Evolutionary conservation across 2,797 vertebrate species (phyloP).

Genomic region (Sebastes iracundus): DNA sequence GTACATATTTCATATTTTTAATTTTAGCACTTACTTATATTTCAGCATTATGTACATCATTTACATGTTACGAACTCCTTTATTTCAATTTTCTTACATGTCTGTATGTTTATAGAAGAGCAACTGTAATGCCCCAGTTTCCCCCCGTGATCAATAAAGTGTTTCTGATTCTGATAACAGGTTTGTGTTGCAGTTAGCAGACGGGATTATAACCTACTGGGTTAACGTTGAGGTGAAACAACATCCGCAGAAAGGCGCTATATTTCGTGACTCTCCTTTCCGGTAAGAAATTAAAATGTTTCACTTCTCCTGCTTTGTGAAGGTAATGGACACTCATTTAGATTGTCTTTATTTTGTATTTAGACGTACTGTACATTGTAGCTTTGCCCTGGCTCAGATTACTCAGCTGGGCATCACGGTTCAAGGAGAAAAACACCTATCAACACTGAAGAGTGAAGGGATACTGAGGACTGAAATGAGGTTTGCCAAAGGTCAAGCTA

Average conservation of each 20-base stretch:
- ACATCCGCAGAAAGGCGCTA: not conserved
- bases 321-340: not conserved
- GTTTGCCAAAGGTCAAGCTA: conserved; percentile 69
- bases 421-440: not conserved
- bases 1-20: too few species aligned
- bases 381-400: conserved; percentile 42
- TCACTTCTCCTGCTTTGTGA: not conserved
- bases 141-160: too few species aligned
- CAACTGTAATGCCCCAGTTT: too few species aligned
- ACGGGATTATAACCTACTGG: conserved; percentile 60
- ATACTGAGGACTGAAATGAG: conserved; percentile 62
- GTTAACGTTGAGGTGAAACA: conserved; percentile 49
- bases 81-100: too few species aligned
- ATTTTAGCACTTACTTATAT: too few species aligned
- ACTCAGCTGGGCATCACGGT: conserved; percentile 18
- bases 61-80: too few species aligned
- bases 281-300: conserved; percentile 38
- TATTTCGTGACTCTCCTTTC: conserved; percentile 52
- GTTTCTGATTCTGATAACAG: not conserved
- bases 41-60: too few species aligned
- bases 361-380: conserved; percentile 61
- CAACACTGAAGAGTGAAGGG: conserved; percentile 47
- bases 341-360: not conserved
- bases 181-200: conserved; percentile 39
- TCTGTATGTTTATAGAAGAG: too few species aligned